Evolutionary conservation across 2,113 vertebrate species (phyloP), one percentile per base, ranked within the genome.

Genomic region (Sakesphorus luctuosus): DNA sequence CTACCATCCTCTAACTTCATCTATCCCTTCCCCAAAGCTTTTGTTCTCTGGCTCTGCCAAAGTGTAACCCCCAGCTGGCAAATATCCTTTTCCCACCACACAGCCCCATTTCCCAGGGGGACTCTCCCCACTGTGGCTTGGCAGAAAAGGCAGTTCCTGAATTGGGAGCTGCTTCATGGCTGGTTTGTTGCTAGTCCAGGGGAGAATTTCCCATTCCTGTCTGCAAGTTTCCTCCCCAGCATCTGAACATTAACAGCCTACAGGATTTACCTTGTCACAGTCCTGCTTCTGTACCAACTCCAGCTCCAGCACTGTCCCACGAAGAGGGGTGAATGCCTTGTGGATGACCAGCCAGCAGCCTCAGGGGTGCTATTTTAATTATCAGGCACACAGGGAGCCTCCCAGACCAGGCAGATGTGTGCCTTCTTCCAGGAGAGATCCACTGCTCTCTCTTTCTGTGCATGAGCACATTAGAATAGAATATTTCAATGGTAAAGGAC

Each of bases 291-390:
- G 61, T 29, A 28, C 14, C 40, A 40, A 63, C 46, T 75, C 35
- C 8, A 1, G 29, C 44, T 72, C 31, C 23, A 15, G 18, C 0
- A 0, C 3, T 69, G 33, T 84, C 35, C 63, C 53, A 31, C 0
- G 0, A 46, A 52, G 49, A 84, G 7, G 14, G 10, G 7, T 20
- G 35, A 59, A 13, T 53, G n/a, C 43, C 7, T 9, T 0, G 7
- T 5, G 33, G 33, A 26, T 14, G 29, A 8, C 24, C 17, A 29
- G 28, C 14, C 40, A 52, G 7, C 17, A 67, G 47, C 46, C 24
- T 9, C 0, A 0, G 17, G 21, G 26, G 3, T 21, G 15, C 21
- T 49, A 2, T 23, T 56, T 31, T 25, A 16, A 16, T 46, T n/a
- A 11, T 4, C 1, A 0, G 33, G 15, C 12, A 16, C 28, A 23